Percentiles rank a stretch among this genome's conserved stretches.
These are phyloP conservation scores for Steinernema carpocapsae DNA, from an alignment of 2,888 invertebrate species.

Conservation along the genomic window DNA sequence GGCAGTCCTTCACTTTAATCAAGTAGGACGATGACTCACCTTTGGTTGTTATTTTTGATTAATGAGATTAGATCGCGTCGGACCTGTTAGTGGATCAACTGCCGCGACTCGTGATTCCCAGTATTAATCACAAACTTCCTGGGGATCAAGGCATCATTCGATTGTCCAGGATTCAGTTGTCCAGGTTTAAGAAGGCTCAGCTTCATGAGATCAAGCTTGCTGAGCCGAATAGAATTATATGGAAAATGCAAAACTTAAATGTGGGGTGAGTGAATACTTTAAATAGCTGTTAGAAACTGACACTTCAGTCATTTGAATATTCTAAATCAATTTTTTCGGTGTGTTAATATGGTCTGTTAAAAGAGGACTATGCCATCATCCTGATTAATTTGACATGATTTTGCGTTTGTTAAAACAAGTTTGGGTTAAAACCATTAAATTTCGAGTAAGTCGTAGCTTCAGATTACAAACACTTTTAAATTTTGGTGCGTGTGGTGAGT, in stretches of 20 bases:
- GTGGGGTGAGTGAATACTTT: conserved; percentile 52
- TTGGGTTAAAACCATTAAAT: too few relatives aligned
- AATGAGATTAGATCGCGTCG: conserved; percentile 49
- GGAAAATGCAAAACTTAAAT: conserved; percentile 57
- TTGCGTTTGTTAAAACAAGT: too few relatives aligned
- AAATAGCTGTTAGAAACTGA: too few relatives aligned
- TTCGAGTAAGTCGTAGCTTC: too few relatives aligned
- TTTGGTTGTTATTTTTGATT: too few relatives aligned
- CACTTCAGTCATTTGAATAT: too few relatives aligned
- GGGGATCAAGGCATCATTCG: conserved; percentile 56
- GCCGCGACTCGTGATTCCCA: conserved; percentile 55
- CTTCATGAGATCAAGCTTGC: conserved; percentile 52
- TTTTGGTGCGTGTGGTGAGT: too few relatives aligned
- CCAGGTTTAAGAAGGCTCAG: conserved; percentile 47
- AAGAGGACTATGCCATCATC: too few relatives aligned
- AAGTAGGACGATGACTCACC: conserved; percentile 49
- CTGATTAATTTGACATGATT: too few relatives aligned
- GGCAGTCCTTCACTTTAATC: conserved; percentile 51
- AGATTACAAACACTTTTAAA: too few relatives aligned
- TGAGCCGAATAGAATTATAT: conserved; percentile 53
- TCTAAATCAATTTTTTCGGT: too few relatives aligned
- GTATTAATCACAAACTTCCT: conserved; percentile 54
- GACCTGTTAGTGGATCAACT: conserved; percentile 57
- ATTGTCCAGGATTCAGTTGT: conserved; percentile 45
- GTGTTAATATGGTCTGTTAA: too few relatives aligned